Base-by-base conservation (phyloP, 2,113 vertebrate species). In the Melanostigma gelatinosum region DNA sequence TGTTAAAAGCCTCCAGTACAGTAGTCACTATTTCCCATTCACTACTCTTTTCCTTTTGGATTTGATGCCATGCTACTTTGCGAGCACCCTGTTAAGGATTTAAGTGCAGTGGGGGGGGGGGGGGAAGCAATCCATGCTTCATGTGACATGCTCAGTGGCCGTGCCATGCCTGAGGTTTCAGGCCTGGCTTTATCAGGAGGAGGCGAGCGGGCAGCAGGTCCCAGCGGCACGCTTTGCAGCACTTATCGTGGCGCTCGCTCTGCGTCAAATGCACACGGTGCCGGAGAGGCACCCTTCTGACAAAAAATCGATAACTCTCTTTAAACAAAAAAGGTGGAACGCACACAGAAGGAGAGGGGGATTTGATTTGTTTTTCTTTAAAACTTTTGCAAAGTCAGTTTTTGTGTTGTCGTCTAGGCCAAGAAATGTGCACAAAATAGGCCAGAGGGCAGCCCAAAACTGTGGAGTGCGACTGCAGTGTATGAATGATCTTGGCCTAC, bases 151-250 rank as follows among this genome's bases (percentile, higher is more conserved):
- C 80, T 83, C 80, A 40, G 24, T 81, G 83, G 75, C 84, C 87
- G 84, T 81, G 89, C 90, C 89, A 86, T 82, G 88, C 86, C 65
- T 69, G 72, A 80, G 29, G 82, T 85, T 86, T 58, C 78, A 40
- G 79, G 82, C 65, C 77, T 87, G 71, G 72, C 88, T 66, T 93
- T 89, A 94, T 93, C 87, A 81, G 78, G 66, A 55, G 65, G 78
- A 40, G 44, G 76, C 3, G 63, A 85, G 70, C 27, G 6, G 71
- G 79, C 61, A 67, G 74, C 55, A 7, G 60, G 66, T 80, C 54
- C 73, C 22, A 8, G 12, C 12, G 18, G 34, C 46, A 68, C 16
- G n/a, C 71, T 85, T 74, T 77, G 38, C 69, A 68, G 54, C 80
- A 64, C 72, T 84, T 71, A 75, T 55, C 60, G 24, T 6, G 44